Conservation (phyloP, 2,797 vertebrate genomes). For the Echiichthys vipera region DNA sequence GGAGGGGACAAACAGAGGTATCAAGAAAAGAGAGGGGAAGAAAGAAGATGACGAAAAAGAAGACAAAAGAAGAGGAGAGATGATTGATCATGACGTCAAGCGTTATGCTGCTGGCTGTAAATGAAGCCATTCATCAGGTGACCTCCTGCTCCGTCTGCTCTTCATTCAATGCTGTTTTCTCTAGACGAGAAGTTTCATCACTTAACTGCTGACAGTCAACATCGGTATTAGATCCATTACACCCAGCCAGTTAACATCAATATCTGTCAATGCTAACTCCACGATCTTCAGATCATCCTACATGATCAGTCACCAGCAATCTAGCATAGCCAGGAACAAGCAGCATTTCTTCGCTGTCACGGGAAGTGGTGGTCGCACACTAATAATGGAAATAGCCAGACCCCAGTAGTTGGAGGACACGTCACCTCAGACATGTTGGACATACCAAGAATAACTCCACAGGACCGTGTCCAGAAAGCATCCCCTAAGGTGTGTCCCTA, state of each 20-base stretch:
- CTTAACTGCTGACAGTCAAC: conserved; percentile 18
- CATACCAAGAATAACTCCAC: background rate
- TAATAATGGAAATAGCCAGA: background rate
- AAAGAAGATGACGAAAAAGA: background rate
- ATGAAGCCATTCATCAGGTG: conserved; percentile 66
- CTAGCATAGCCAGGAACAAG: background rate
- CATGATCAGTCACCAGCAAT: background rate
- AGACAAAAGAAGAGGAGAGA: conserved; percentile 5
- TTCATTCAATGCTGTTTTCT: conserved; percentile 36
- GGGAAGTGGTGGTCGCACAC: background rate
- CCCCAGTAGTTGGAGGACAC: too few species aligned
- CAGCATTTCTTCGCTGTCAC: background rate
- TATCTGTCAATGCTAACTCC: conserved; percentile 13
- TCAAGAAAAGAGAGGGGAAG: background rate
- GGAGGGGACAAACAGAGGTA: background rate
- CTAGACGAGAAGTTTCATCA: conserved; percentile 38
- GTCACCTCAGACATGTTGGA: background rate
- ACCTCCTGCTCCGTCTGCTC: conserved; percentile 41
- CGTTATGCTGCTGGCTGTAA: conserved; percentile 55
- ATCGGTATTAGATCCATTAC: conserved; percentile 8
- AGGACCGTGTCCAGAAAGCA: background rate
- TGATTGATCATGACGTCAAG: conserved; percentile 72
- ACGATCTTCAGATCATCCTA: conserved; percentile 1
- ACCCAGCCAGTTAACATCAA: conserved; percentile 10
- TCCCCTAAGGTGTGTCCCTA: background rate